These are phyloP conservation scores for Indri indri DNA, from an alignment of 2,113 vertebrate genomes.

Conservation along the genomic window DNA sequence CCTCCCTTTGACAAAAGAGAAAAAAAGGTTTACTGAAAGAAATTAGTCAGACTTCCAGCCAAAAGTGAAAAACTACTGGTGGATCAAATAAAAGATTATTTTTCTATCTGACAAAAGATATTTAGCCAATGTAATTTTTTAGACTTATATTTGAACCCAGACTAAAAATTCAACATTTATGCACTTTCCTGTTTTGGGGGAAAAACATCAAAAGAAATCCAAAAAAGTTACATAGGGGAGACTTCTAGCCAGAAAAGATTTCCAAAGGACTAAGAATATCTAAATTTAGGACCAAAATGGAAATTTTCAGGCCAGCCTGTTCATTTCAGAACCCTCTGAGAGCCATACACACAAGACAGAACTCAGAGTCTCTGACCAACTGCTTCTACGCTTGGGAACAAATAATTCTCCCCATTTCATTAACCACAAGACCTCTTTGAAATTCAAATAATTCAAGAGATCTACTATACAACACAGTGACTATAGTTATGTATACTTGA, in stretches of 20 bases:
- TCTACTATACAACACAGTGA: not conserved
- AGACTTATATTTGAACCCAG: not conserved
- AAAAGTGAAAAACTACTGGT: not conserved
- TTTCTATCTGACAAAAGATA: not conserved
- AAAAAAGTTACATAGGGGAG: not conserved
- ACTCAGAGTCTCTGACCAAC: not conserved
- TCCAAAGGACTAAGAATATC: not conserved
- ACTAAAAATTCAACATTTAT: not conserved
- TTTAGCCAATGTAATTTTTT: not conserved
- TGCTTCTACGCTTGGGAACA: not conserved
- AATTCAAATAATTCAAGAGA: not conserved
- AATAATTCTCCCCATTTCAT: not conserved
- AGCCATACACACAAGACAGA: accelerated
- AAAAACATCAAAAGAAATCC: not conserved
- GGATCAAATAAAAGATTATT: not conserved
- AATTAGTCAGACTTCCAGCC: not conserved
- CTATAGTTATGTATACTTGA: not conserved
- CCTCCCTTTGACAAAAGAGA: not conserved
- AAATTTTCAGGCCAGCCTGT: not conserved
- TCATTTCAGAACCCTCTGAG: not conserved
- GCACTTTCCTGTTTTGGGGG: not conserved
- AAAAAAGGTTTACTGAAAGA: not conserved
- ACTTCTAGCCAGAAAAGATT: not conserved
- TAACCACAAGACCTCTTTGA: not conserved
- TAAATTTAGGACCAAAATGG: not conserved